Percentiles rank a stretch among this genome's conserved stretches.
phyloP scores from a whole-genome alignment of 1,140 invertebrate genomes.

The Heliconius hermathena region DNA sequence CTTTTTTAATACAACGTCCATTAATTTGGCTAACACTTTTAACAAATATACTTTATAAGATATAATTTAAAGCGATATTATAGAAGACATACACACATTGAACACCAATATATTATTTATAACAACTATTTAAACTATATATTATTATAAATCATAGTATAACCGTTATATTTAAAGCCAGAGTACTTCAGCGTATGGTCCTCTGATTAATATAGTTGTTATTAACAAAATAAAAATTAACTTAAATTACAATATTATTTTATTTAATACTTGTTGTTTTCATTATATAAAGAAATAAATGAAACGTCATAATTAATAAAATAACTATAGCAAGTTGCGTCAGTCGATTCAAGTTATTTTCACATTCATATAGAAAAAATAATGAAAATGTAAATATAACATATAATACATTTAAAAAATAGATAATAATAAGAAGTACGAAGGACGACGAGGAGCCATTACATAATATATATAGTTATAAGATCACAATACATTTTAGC shows the following conservation, averaged over 20 bases:
- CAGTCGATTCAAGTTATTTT: no score
- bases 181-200: no score
- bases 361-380: background rate
- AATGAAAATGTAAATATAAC: background rate
- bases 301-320: no score
- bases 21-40: background rate
- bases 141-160: background rate
- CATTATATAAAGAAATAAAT: no score
- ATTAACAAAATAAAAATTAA: no score
- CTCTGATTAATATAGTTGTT: no score
- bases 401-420: no score
- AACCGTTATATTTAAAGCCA: no score
- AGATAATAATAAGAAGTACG: background rate
- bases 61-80: slow-evolving; percentile 8
- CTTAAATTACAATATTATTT: no score
- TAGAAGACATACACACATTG: slow-evolving; percentile 10
- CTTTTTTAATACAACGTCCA: background rate
- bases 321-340: no score
- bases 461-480: background rate
- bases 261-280: no score
- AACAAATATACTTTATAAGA: background rate
- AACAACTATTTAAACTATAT: background rate
- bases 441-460: background rate
- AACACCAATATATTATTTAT: slow-evolving; percentile 10
- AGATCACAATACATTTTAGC: background rate